A percentile compares a stretch with the other conserved stretches of the same genome.
These are phyloP conservation scores for Stenurella melanura DNA, from an alignment of 2,888 invertebrate species.

Conservation along the genomic window DNA sequence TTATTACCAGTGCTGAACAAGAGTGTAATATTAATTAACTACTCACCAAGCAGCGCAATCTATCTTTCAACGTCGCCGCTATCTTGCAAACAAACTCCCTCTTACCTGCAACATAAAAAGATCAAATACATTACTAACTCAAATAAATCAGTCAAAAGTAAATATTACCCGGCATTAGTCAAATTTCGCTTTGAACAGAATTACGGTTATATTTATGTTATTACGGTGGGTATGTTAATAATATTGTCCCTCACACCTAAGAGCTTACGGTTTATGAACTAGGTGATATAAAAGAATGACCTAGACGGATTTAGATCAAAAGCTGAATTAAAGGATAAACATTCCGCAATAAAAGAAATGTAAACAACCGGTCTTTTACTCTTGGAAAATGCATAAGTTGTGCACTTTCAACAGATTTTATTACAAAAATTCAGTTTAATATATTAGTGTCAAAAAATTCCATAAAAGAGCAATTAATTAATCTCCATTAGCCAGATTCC, in stretches of 20 bases:
- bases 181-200: constrained; percentile 48
- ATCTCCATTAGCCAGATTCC: neutral
- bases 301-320: constrained; percentile 45
- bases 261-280: constrained; percentile 42
- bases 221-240: constrained; percentile 43
- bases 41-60: constrained; percentile 67
- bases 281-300: constrained; percentile 38
- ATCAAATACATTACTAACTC: constrained; percentile 55
- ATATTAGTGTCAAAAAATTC: neutral
- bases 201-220: constrained; percentile 46
- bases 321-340: constrained; percentile 33
- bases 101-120: constrained; percentile 68
- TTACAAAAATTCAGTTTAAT: neutral
- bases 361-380: constrained; percentile 22
- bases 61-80: constrained; percentile 63
- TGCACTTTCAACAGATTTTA: neutral
- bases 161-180: constrained; percentile 51
- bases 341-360: constrained; percentile 27
- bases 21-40: constrained; percentile 70
- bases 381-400: neutral
- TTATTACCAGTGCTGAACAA: constrained; percentile 68
- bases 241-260: constrained; percentile 49
- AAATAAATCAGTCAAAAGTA: constrained; percentile 59
- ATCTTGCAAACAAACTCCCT: constrained; percentile 51
- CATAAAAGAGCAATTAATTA: neutral